Evolutionary conservation across 2,113 vertebrate genomes (phyloP).

Genomic region (Syngnathoides biaculeatus): DNA sequence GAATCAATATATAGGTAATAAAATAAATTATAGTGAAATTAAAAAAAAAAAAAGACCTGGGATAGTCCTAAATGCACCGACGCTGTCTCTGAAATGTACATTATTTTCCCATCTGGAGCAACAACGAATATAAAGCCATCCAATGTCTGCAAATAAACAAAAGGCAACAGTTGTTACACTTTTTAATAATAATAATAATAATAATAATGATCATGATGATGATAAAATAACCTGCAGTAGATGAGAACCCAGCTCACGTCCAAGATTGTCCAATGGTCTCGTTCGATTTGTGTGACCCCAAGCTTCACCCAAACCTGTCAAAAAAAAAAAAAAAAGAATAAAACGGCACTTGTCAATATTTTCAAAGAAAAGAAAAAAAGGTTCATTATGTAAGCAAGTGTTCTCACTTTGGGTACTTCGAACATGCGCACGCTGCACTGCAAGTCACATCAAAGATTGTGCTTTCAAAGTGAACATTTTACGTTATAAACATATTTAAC

Average conservation of each 20-base stretch:
- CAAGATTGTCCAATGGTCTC: conserved; percentile 88
- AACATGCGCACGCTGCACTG: too few species aligned
- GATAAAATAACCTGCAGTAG: conserved; percentile 81
- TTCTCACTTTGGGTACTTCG: too few species aligned
- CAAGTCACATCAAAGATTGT: not conserved
- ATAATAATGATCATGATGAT: not conserved
- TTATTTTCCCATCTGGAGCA: conserved; percentile 95
- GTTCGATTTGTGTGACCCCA: conserved; percentile 88
- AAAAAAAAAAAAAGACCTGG: conserved; percentile 74
- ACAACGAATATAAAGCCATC: conserved; percentile 97
- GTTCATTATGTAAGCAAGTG: not conserved
- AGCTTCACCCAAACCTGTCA: conserved; percentile 88
- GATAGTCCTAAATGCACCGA: conserved; percentile 94
- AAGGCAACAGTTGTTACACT: not conserved
- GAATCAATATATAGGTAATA: too few species aligned
- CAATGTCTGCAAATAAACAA: conserved; percentile 76
- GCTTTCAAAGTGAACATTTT: not conserved
- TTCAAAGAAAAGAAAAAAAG: not conserved
- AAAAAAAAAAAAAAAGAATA: not conserved
- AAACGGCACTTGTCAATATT: not conserved
- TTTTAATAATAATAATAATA: not conserved
- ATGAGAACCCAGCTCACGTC: conserved; percentile 89
- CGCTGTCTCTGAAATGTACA: conserved; percentile 96
- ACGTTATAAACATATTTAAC: not conserved
- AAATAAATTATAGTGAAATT: too few species aligned